Conservation (phyloP, 1,140 invertebrate species). For the Cotesia glomerata region DNA sequence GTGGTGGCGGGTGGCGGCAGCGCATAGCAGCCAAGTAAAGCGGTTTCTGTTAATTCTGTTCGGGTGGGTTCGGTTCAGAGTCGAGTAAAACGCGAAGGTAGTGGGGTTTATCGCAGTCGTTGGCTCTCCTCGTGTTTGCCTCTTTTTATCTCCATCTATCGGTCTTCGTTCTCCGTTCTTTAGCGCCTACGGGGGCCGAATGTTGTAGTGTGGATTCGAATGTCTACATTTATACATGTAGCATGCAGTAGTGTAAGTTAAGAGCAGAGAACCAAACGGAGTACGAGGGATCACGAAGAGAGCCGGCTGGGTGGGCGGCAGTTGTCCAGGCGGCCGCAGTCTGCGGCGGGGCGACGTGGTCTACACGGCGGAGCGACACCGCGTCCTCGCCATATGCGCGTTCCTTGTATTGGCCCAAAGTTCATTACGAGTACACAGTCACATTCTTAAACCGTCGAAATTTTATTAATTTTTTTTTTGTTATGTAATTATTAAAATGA, state of each 20-base stretch:
- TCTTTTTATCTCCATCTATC: not conserved
- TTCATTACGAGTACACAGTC: not conserved
- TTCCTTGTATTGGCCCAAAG: not conserved
- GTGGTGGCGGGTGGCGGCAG: not conserved
- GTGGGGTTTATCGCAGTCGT: not conserved
- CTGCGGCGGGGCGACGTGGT: constrained; percentile 54
- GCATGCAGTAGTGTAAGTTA: not conserved
- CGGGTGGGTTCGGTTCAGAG: constrained; percentile 1
- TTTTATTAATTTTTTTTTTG: not conserved
- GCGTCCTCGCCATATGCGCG: constrained; percentile 41
- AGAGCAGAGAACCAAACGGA: not conserved
- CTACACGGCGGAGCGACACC: constrained; percentile 50
- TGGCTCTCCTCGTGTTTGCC: not conserved
- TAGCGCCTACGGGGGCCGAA: not conserved
- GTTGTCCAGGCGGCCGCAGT: constrained; percentile 53
- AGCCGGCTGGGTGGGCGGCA: constrained; percentile 54
- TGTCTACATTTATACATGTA: not conserved
- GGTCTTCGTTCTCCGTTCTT: not conserved
- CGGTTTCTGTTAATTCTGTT: not conserved
- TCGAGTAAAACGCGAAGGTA: not conserved
- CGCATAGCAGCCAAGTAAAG: not conserved
- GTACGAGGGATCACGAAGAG: constrained; percentile 16
- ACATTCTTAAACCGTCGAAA: not conserved
- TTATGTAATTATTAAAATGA: too few relatives aligned
- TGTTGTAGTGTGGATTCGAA: too few relatives aligned